Evolutionary conservation across 1,140 invertebrate species (phyloP).

Genomic region (Ceratosolen fusciceps): DNA sequence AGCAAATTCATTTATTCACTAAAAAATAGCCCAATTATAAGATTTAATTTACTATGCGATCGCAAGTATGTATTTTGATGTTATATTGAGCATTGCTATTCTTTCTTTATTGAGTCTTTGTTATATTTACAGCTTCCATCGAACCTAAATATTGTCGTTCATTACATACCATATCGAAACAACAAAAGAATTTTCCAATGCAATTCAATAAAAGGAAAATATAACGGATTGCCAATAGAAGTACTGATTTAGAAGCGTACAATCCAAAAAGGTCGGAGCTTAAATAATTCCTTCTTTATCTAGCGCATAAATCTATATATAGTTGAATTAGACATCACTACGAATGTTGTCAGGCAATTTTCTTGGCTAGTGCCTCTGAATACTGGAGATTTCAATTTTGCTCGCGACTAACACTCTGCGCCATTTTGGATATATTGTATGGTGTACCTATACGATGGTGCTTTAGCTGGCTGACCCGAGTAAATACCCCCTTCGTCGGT

Average conservation of each 20-base stretch:
- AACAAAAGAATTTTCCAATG: too few relatives aligned
- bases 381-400: slow-evolving; percentile 72
- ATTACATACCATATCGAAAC: too few relatives aligned
- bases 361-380: slow-evolving; percentile 72
- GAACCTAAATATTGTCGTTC: too few relatives aligned
- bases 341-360: slow-evolving; percentile 73
- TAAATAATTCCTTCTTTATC: slow-evolving; percentile 26
- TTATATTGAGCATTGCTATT: too few relatives aligned
- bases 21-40: too few relatives aligned
- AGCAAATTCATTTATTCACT: too few relatives aligned
- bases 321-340: slow-evolving; percentile 42
- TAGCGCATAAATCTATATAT: not conserved
- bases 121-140: too few relatives aligned
- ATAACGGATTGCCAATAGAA: not conserved
- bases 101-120: too few relatives aligned
- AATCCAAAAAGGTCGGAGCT: too few relatives aligned
- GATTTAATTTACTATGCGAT: too few relatives aligned
- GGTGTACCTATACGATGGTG: not conserved
- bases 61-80: too few relatives aligned
- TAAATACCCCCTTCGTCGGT: slow-evolving; percentile 66
- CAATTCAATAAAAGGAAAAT: slow-evolving; percentile 6
- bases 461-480: slow-evolving; percentile 52
- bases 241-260: not conserved
- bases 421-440: slow-evolving; percentile 55
- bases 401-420: slow-evolving; percentile 48